These are phyloP conservation scores for Iguana delicatissima DNA, from an alignment of 2,797 vertebrate species.

Conservation along the genomic window DNA sequence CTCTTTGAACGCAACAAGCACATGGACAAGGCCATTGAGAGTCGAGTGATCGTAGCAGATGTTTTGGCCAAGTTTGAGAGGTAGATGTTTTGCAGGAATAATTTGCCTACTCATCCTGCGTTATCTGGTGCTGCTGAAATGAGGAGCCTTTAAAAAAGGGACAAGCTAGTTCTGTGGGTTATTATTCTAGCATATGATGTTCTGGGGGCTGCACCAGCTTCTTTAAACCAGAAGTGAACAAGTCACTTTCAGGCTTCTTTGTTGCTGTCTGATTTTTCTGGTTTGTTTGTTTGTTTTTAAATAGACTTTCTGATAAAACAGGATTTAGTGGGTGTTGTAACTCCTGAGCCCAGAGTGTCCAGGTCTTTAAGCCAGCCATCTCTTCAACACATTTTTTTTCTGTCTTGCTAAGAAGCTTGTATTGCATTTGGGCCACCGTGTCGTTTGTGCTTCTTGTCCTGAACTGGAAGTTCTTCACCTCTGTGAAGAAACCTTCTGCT, in stretches of 20 bases:
- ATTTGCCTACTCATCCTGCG: neutral
- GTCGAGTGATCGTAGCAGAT: slow-evolving; percentile 91
- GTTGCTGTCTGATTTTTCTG: too few species aligned
- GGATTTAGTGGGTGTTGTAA: neutral
- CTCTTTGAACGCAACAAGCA: slow-evolving; percentile 90
- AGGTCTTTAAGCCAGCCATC: neutral
- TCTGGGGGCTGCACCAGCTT: too few species aligned
- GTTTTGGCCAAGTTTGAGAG: slow-evolving; percentile 94
- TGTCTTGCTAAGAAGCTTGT: neutral
- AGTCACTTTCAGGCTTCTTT: too few species aligned
- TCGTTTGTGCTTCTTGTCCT: neutral
- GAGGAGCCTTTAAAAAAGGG: too few species aligned
- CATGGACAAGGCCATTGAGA: slow-evolving; percentile 90
- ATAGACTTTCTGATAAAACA: too few species aligned
- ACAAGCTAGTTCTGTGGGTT: too few species aligned
- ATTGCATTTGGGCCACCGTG: neutral
- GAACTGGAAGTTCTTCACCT: neutral
- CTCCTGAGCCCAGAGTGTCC: neutral
- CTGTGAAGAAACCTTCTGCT: neutral
- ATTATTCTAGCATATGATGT: too few species aligned
- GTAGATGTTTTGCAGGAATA: slow-evolving; percentile 69
- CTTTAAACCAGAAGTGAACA: too few species aligned
- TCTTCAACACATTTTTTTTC: too few species aligned
- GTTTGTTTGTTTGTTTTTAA: too few species aligned
- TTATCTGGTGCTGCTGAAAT: neutral